Evolutionary conservation across 2,888 invertebrate species (phyloP), one percentile per base, ranked within the genome.

Genomic region (Erynnis tages): DNA sequence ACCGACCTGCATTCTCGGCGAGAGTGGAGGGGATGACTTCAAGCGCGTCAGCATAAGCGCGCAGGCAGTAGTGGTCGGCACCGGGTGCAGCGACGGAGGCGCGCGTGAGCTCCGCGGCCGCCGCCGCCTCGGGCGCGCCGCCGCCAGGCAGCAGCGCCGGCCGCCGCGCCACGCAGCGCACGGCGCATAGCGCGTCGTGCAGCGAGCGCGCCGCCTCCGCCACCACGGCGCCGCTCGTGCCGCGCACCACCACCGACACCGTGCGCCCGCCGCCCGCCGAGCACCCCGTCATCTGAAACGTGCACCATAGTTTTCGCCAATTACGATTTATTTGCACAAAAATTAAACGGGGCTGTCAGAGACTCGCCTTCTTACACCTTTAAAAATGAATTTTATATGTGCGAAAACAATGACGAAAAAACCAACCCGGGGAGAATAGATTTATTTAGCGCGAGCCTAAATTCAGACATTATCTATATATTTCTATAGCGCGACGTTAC

Each of bases 111-210:
- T 94, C 93, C 21, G 98, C 90, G 0, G 98, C 95, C 57, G 99
- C 91, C 77, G 98, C 98, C 58, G 97, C 98, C 90, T 99, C 99
- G 2, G 99, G 98, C 8, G 98, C 98, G 37, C 99, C 99, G 41
- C 99, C 99, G 55, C 99, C 99, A 47, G 98, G 95, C 78, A 98
- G 94, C 65, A 98, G 89, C 35, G 97, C 97, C 55, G 94, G 94
- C 60, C 98, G 95, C 67, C 98, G 97, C 2, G 99, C 98, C 65
- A 99, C 92, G 83, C 99, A 99, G 62, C 99, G 94, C 72, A 99
- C 96, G 43, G 97, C 98, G 70, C 94, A 94, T 58, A 94, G 83
- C 21, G 98, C 97, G 90, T 98, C 97, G 83, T 98, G 97, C 57
- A 98, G 90, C 55, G 97, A 97, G 58, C 98, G 92, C 62, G 96